phyloP scores from a whole-genome alignment of 2,797 vertebrate genomes.

The Sebastes matsubarae region DNA sequence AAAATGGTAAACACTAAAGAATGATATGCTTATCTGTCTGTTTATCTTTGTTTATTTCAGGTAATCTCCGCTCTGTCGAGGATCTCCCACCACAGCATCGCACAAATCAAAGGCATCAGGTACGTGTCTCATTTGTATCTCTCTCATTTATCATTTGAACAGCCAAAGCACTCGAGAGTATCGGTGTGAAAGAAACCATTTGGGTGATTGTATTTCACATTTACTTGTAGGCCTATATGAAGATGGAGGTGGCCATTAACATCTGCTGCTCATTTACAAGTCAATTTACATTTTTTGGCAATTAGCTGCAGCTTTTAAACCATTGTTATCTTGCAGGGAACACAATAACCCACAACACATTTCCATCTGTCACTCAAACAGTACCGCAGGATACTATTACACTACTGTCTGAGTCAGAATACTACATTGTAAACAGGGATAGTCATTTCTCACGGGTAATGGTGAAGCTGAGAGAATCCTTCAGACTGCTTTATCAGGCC shows the following conservation, averaged over 20 bases:
- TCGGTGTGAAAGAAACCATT: conserved; percentile 8
- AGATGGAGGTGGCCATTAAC: conserved; percentile 48
- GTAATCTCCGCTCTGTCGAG: conserved; percentile 96
- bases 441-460: conserved; percentile 28
- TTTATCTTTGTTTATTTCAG: conserved; percentile 74
- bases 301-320: conserved; percentile 58
- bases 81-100: conserved; percentile 93
- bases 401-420: neutral
- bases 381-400: neutral
- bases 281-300: conserved; percentile 58
- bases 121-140: conserved; percentile 70
- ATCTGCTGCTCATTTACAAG: conserved; percentile 49
- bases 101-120: conserved; percentile 97
- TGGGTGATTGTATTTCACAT: neutral
- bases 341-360: conserved; percentile 19
- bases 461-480: conserved; percentile 15
- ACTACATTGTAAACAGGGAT: neutral
- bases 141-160: conserved; percentile 6
- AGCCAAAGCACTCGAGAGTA: neutral
- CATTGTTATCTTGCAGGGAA: conserved; percentile 16
- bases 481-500: conserved; percentile 30
- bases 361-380: conserved; percentile 48
- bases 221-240: conserved; percentile 5
- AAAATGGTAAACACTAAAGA: neutral
- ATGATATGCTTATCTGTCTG: neutral